These are phyloP conservation scores for Ctenosaura bakeri DNA, from an alignment of 2,797 vertebrate species.

Conservation along the genomic window DNA sequence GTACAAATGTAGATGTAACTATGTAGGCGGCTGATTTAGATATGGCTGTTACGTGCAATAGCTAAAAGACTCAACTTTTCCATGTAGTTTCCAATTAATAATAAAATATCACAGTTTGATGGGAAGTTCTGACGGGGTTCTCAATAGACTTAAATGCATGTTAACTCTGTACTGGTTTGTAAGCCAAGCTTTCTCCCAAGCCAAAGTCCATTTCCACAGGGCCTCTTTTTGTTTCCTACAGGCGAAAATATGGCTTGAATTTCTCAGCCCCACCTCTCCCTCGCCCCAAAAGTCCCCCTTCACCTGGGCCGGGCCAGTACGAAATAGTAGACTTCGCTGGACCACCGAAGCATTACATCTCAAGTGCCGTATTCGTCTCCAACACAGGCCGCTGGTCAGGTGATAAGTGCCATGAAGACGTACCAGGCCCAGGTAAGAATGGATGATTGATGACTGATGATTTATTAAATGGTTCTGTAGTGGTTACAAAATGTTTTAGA, in stretches of 20 bases:
- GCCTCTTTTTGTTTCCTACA: conserved; percentile 66
- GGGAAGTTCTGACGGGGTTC: not conserved
- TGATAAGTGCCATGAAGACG: not conserved
- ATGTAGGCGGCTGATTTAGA: too few relatives aligned
- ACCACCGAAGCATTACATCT: conserved; percentile 74
- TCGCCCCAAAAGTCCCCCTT: conserved; percentile 75
- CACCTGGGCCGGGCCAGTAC: conserved; percentile 83
- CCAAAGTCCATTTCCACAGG: not conserved
- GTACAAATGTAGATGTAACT: too few relatives aligned
- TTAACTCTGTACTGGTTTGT: not conserved
- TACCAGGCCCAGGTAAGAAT: conserved; percentile 84
- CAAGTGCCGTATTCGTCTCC: conserved; percentile 83
- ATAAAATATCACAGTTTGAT: too few relatives aligned
- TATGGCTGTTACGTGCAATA: too few relatives aligned
- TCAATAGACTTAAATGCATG: not conserved
- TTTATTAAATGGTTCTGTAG: not conserved
- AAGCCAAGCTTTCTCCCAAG: not conserved
- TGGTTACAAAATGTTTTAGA: not conserved
- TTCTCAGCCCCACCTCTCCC: conserved; percentile 79
- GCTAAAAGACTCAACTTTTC: too few relatives aligned
- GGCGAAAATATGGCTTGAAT: conserved; percentile 78
- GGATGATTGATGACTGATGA: not conserved
- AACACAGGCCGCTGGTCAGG: conserved; percentile 72
- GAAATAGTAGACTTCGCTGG: conserved; percentile 66
- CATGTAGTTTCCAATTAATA: too few relatives aligned